phyloP scores from a whole-genome alignment of 1,140 invertebrate genomes.

The Drosophila lacteicornis region DNA sequence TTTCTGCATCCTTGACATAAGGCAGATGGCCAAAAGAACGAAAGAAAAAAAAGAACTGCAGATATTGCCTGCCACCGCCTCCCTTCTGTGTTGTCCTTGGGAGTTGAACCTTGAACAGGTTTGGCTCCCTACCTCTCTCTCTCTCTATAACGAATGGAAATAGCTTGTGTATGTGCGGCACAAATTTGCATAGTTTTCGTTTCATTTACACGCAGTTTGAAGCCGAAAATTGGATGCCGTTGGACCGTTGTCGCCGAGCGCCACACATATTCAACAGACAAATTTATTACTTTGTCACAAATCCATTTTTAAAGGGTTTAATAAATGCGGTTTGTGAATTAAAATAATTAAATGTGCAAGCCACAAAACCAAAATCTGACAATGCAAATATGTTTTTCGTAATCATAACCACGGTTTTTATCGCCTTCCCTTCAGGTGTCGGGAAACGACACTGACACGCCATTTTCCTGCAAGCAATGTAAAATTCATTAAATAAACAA shows the following conservation, averaged over 20 bases:
- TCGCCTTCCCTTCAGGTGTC: slow-evolving; percentile 7
- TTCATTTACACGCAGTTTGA: slow-evolving; percentile 24
- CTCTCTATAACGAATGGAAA: background rate
- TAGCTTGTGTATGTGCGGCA: background rate
- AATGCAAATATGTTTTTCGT: slow-evolving; percentile 5
- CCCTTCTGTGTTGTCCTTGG: slow-evolving; percentile 24
- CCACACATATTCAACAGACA: background rate
- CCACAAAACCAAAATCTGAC: background rate
- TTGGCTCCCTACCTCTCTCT: too few species aligned
- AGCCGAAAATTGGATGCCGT: slow-evolving; percentile 8
- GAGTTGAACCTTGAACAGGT: slow-evolving; percentile 12
- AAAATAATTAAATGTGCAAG: slow-evolving; percentile 1
- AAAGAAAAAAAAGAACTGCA: background rate
- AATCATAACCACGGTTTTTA: slow-evolving; percentile 17
- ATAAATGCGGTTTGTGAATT: background rate
- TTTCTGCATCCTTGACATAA: slow-evolving; percentile 39
- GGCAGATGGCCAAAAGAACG: slow-evolving; percentile 12
- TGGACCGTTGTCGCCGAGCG: background rate
- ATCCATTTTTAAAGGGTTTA: background rate
- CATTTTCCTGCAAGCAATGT: slow-evolving; percentile 56
- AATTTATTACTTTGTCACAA: background rate
- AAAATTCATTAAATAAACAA: slow-evolving; percentile 79
- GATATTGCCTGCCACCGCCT: background rate
- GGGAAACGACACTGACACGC: slow-evolving; percentile 37
- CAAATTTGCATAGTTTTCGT: slow-evolving; percentile 43